A percentile compares a stretch with the other conserved stretches of the same genome.
phyloP scores from a whole-genome alignment of 2,888 invertebrate species.

The Agrochola circellaris region DNA sequence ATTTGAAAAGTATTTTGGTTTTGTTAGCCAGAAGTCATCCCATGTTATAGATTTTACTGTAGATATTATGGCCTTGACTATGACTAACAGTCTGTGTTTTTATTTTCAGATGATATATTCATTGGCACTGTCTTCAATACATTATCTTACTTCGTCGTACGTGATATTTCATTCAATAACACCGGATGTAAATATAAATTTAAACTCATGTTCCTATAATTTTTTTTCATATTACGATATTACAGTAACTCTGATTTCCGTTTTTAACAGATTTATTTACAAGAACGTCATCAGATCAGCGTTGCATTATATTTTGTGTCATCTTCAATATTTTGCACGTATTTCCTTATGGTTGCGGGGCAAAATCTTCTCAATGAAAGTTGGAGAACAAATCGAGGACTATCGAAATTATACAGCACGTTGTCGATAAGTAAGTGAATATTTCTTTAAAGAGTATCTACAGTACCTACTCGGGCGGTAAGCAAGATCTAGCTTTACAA shows the following conservation, averaged over 20 bases:
- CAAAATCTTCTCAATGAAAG: constrained; percentile 47
- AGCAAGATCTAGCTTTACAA: neutral
- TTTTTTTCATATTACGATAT: too few relatives aligned
- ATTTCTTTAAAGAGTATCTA: neutral
- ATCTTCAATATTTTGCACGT: constrained; percentile 24
- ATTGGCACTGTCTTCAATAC: constrained; percentile 4
- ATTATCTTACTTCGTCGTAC: constrained; percentile 13
- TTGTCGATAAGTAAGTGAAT: constrained; percentile 37
- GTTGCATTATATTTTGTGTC: neutral
- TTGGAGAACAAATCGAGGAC: neutral
- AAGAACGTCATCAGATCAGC: neutral
- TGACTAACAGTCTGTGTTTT: neutral
- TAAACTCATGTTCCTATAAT: too few relatives aligned
- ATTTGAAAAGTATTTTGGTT: neutral
- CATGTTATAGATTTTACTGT: neutral
- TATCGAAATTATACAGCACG: constrained; percentile 33
- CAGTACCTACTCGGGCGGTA: neutral
- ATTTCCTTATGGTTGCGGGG: constrained; percentile 27
- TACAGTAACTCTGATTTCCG: neutral
- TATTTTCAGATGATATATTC: constrained; percentile 32
- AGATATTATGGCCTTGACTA: too few relatives aligned
- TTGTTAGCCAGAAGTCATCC: neutral
- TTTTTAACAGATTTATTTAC: neutral
- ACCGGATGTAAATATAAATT: constrained; percentile 18
- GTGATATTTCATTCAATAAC: neutral